These are phyloP conservation scores for Amphimedon queenslandica DNA, from an alignment of 37 sponge, comb jelly and placozoan genomes.

Conservation along the genomic window DNA sequence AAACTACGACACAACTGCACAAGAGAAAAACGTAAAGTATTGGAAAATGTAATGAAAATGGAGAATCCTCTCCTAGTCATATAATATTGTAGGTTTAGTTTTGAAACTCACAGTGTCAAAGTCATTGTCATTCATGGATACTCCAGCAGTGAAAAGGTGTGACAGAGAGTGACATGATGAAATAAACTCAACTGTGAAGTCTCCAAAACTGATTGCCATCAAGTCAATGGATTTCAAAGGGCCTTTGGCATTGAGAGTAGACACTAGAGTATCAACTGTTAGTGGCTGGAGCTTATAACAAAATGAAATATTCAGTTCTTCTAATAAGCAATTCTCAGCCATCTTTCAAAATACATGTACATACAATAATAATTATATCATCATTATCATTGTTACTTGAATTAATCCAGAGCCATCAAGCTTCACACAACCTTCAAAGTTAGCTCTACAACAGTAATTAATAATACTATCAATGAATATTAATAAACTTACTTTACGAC, in stretches of 20 bases:
- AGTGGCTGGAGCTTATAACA: constrained; percentile 47
- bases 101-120: too few species aligned
- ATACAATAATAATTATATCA: neutral
- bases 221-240: constrained; percentile 5
- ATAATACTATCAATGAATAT: neutral
- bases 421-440: constrained; percentile 53
- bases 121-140: too few species aligned
- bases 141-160: constrained; percentile 51
- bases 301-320: constrained; percentile 44
- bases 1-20: constrained; percentile 36
- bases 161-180: constrained; percentile 31
- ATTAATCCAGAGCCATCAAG: constrained; percentile 59
- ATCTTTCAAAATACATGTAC: constrained; percentile 26
- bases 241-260: constrained; percentile 40
- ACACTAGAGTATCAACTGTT: constrained; percentile 22
- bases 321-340: constrained; percentile 44
- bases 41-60: too few species aligned
- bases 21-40: too few species aligned
- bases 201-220: constrained; percentile 24
- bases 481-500: constrained; percentile 39
- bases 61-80: too few species aligned
- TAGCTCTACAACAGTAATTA: constrained; percentile 25
- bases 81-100: too few species aligned
- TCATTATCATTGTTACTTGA: constrained; percentile 29
- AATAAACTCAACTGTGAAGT: constrained; percentile 29